phyloP scores from a whole-genome alignment of 2,888 invertebrate genomes.

The Diploptera punctata region DNA sequence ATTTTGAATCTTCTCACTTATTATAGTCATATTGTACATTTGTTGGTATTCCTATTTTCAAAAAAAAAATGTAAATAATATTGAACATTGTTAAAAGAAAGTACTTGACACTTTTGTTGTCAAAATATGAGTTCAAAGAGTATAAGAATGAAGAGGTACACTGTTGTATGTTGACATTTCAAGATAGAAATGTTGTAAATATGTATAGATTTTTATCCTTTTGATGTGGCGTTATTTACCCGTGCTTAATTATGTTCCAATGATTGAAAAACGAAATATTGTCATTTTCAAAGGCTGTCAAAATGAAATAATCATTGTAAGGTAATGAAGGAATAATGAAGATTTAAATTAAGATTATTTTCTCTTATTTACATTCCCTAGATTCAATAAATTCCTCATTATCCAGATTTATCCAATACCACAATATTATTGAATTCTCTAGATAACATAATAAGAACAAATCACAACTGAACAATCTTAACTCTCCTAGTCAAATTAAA shows the following conservation, averaged over 20 bases:
- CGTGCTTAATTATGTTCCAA: conserved; percentile 2
- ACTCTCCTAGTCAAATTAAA: too few species aligned
- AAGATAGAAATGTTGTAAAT: conserved; percentile 34
- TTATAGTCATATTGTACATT: conserved; percentile 19
- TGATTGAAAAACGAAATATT: not conserved
- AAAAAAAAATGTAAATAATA: conserved; percentile 18
- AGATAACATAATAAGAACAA: too few species aligned
- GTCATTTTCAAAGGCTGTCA: not conserved
- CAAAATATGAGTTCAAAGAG: conserved; percentile 11
- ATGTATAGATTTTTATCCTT: conserved; percentile 38
- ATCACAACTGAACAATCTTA: too few species aligned
- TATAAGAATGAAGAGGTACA: conserved; percentile 14
- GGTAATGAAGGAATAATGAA: not conserved
- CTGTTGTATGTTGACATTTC: conserved; percentile 19
- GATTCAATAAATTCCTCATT: too few species aligned
- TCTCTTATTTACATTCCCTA: too few species aligned
- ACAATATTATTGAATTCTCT: too few species aligned
- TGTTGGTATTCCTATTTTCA: conserved; percentile 14
- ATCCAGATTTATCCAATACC: too few species aligned
- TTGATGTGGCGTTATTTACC: conserved; percentile 8
- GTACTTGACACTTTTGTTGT: conserved; percentile 23
- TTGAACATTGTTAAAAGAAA: not conserved
- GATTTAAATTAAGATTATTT: not conserved
- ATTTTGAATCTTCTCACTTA: not conserved
- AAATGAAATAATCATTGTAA: conserved; percentile 30